Evolutionary conservation across 2,113 vertebrate genomes (phyloP).

Genomic region (Zootoca vivipara): DNA sequence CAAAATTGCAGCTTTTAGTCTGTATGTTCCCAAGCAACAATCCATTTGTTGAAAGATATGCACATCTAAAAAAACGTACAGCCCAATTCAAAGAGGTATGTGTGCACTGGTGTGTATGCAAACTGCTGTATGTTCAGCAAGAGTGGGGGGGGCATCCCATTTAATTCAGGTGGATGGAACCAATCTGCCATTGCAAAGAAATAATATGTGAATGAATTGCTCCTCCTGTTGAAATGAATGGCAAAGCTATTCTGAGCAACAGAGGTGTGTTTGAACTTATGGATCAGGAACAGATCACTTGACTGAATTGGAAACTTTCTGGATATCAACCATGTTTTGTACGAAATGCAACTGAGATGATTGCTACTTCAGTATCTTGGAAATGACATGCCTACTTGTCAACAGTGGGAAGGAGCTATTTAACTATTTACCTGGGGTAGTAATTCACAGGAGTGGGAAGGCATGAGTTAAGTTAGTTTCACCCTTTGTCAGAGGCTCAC

Average conservation of each 20-base stretch:
- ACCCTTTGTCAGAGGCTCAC: neutral
- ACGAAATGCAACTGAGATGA: neutral
- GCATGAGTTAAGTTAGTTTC: neutral
- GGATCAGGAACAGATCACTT: neutral
- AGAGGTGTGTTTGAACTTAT: neutral
- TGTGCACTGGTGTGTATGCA: neutral
- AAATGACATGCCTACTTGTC: neutral
- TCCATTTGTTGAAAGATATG: neutral
- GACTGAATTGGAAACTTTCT: neutral
- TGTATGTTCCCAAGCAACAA: neutral
- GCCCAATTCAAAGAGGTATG: neutral
- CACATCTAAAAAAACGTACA: neutral
- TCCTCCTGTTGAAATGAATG: neutral
- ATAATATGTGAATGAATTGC: neutral
- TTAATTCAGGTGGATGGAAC: neutral
- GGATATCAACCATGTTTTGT: neutral
- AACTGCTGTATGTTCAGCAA: neutral
- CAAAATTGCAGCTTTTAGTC: neutral
- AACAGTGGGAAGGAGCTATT: constrained; percentile 1
- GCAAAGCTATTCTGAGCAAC: neutral
- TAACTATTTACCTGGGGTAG: neutral
- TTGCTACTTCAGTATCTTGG: neutral
- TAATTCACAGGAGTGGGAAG: neutral
- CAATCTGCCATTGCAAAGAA: neutral
- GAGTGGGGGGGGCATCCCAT: too few relatives aligned